Evolutionary conservation across 2,888 invertebrate species (phyloP).

Genomic region (Asteroscopus sphinx): DNA sequence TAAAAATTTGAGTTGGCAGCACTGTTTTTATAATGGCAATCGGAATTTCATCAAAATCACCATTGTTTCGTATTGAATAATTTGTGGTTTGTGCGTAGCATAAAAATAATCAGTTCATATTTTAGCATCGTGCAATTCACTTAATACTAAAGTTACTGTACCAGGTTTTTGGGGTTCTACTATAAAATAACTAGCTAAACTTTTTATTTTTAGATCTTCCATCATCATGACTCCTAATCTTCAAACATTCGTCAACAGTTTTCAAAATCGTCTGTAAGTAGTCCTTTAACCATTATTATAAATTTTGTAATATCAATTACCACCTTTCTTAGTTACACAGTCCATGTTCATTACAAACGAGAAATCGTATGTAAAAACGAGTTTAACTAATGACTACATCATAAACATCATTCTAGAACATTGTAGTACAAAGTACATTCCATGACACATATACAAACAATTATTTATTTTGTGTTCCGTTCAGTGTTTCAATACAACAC

Average conservation of each 20-base stretch:
- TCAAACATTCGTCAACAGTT: constrained; percentile 91
- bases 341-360: not conserved
- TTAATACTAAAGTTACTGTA: constrained; percentile 20
- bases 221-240: constrained; percentile 90
- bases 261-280: constrained; percentile 93
- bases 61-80: constrained; percentile 49
- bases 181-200: constrained; percentile 3
- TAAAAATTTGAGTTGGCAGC: no score
- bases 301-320: not conserved
- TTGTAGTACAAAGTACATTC: constrained; percentile 40
- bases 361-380: constrained; percentile 1
- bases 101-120: constrained; percentile 43
- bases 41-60: constrained; percentile 49
- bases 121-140: constrained; percentile 22
- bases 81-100: constrained; percentile 38
- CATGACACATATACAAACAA: constrained; percentile 22
- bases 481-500: not conserved
- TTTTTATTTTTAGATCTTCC: constrained; percentile 23
- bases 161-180: constrained; percentile 11
- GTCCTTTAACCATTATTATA: constrained; percentile 12
- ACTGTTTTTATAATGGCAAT: constrained; percentile 41
- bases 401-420: constrained; percentile 61
- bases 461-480: constrained; percentile 4
- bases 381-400: constrained; percentile 27
- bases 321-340: not conserved